Conservation (phyloP, 2,113 vertebrate species). For the Vanacampus margaritifer region DNA sequence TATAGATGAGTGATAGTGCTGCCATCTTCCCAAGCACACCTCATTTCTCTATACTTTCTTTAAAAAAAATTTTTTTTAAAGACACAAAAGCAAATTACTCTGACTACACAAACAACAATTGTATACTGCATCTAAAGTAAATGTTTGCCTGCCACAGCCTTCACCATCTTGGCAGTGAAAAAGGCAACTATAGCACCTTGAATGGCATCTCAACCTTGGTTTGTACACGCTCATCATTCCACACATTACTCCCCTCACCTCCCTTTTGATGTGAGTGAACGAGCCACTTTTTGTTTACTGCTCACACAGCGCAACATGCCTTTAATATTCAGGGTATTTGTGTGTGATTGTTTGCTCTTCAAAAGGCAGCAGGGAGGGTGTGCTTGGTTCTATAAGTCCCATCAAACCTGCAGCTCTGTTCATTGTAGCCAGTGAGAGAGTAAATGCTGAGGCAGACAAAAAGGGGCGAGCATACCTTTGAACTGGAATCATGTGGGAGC, state of each 20-base stretch:
- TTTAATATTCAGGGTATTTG: conserved; percentile 16
- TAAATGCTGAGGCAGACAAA: conserved; percentile 69
- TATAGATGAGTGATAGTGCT: conserved; percentile 21
- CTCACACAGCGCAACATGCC: conserved; percentile 44
- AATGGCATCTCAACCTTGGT: conserved; percentile 61
- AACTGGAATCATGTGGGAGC: conserved; percentile 72
- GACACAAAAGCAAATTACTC: background rate
- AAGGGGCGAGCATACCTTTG: conserved; percentile 64
- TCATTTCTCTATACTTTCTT: conserved; percentile 28
- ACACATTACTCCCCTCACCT: conserved; percentile 65
- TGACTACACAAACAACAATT: background rate
- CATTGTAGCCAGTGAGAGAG: conserved; percentile 58
- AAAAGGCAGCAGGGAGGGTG: conserved; percentile 60
- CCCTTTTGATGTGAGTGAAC: conserved; percentile 67
- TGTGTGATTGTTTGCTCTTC: conserved; percentile 60
- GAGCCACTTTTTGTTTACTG: conserved; percentile 62
- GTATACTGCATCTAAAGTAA: conserved; percentile 24
- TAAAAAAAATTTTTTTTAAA: conserved; percentile 8
- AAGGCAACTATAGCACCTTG: conserved; percentile 54
- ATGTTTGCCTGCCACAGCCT: conserved; percentile 39
- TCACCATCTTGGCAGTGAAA: conserved; percentile 48
- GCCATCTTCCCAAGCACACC: conserved; percentile 23
- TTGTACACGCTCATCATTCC: conserved; percentile 61
- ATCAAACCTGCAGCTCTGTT: conserved; percentile 69
- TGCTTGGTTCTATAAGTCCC: conserved; percentile 59